Evolutionary conservation across 2,113 vertebrate genomes (phyloP), one percentile per base, ranked within the genome.

Genomic region (Lophura nycthemera): DNA sequence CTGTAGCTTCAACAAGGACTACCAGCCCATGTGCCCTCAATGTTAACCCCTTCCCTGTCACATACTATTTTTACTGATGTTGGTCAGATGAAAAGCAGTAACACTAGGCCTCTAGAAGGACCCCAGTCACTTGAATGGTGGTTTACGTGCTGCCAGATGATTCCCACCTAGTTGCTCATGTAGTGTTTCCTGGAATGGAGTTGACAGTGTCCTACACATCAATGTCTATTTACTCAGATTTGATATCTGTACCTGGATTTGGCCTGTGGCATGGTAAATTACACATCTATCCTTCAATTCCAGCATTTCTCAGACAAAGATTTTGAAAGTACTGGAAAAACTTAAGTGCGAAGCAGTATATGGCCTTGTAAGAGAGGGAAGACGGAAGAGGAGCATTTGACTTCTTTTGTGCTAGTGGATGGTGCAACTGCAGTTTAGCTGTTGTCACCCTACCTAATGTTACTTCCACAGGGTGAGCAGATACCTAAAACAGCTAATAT

Each of bases 301-400:
- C 47, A 71, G 45, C 14, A 59, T 17, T 25, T 77, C 42, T 67
- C 32, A 86, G 50, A 34, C 12, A 64, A 88, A 61, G 5, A 6
- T 89, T 85, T 54, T 93, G 20, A 88, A 96, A 89, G 34, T 17
- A 6, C 30, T 47, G 36, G 18, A 65, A 69, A 89, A 83, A 2
- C n/a, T 66, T 63, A 60, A 83, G 80, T 60, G 11, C 4, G 9
- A 42, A 21, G 20, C 30, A 74, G 13, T 48, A 6, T 24, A 32
- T 74, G 30, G 21, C 65, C 50, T 66, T 84, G 34, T 14, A 38
- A 66, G 10, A 3, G 10, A 15, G 12, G 40, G 32, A 80, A 80
- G 2, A 8, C 63, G 14, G 27, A 95, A 88, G 30, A n/a, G 30
- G 13, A 88, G 21, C 17, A 50, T 73, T 91, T 48, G 27, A 30